A percentile compares a stretch with the other conserved stretches of the same genome.
These are phyloP conservation scores for Conus canariensis DNA, from an alignment of 2,888 invertebrate genomes.

Conservation along the genomic window DNA sequence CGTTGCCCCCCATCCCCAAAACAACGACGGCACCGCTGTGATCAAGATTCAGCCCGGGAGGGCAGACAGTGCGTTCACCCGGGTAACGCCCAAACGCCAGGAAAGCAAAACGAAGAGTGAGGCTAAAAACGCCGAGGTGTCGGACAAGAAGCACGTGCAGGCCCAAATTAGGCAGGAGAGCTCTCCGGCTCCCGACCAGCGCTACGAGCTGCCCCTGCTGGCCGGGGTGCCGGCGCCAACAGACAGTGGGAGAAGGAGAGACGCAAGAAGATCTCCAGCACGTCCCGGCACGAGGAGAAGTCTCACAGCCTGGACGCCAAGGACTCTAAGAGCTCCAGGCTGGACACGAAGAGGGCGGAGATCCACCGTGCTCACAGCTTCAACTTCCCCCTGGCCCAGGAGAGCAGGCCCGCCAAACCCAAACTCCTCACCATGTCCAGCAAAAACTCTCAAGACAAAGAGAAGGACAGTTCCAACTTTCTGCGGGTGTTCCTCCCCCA, in stretches of 20 bases:
- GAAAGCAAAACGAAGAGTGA: neutral
- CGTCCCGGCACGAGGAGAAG: constrained; percentile 30
- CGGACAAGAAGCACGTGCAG: neutral
- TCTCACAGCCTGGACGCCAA: constrained; percentile 37
- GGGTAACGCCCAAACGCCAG: neutral
- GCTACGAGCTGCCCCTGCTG: constrained; percentile 38
- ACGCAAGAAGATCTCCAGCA: constrained; percentile 20
- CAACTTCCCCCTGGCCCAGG: neutral
- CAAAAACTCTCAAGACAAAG: constrained; percentile 21
- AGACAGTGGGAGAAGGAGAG: constrained; percentile 36
- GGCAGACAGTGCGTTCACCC: neutral
- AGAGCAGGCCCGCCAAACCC: constrained; percentile 1
- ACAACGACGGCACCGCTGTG: neutral
- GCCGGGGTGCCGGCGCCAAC: constrained; percentile 31
- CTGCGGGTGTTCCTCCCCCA: constrained; percentile 13
- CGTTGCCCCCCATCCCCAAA: neutral
- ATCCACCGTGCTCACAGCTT: constrained; percentile 37
- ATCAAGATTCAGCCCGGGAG: neutral
- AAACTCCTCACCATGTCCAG: neutral
- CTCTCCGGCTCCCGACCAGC: constrained; percentile 2
- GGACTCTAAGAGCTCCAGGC: constrained; percentile 4
- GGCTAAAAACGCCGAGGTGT: neutral
- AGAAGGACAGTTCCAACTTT: constrained; percentile 18
- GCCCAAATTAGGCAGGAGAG: neutral
- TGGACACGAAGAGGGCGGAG: constrained; percentile 15